A percentile compares a stretch with the other conserved stretches of the same genome.
Conservation (phyloP, 2,888 invertebrate species). For the Bombylius discolor region DNA sequence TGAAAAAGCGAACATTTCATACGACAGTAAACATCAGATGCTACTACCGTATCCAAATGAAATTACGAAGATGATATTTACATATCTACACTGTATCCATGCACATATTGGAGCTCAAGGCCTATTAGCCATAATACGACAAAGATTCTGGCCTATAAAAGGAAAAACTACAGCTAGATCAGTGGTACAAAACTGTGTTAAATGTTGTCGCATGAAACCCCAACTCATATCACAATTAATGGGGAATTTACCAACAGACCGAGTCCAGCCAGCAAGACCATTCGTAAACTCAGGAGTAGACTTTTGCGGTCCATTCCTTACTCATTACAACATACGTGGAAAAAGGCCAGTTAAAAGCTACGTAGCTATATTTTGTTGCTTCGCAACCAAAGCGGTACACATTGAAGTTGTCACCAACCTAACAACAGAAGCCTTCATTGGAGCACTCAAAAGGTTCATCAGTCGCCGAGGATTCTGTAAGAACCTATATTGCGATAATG, state of each 20-base stretch:
- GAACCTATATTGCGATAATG: slow-evolving; percentile 7
- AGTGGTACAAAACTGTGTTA: too few relatives aligned
- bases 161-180: too few relatives aligned
- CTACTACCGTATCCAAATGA: too few relatives aligned
- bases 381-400: slow-evolving; percentile 11
- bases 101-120: too few relatives aligned
- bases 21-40: too few relatives aligned
- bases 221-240: slow-evolving; percentile 4
- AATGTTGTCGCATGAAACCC: too few relatives aligned
- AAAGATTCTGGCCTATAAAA: too few relatives aligned
- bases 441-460: slow-evolving; percentile 8
- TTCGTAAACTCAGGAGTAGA: slow-evolving; percentile 6
- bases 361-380: slow-evolving; percentile 10
- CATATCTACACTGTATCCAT: too few relatives aligned
- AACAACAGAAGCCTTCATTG: slow-evolving; percentile 11
- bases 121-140: too few relatives aligned
- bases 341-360: slow-evolving; percentile 8
- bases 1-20: too few relatives aligned
- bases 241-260: slow-evolving; percentile 4
- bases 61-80: too few relatives aligned
- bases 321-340: slow-evolving; percentile 2
- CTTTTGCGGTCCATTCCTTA: background rate
- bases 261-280: slow-evolving; percentile 4
- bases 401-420: slow-evolving; percentile 8
- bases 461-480: slow-evolving; percentile 1